A percentile compares a stretch with the other conserved stretches of the same genome.
These are phyloP conservation scores for Ennomos quercinarius DNA, from an alignment of 2,888 invertebrate genomes.

Conservation along the genomic window DNA sequence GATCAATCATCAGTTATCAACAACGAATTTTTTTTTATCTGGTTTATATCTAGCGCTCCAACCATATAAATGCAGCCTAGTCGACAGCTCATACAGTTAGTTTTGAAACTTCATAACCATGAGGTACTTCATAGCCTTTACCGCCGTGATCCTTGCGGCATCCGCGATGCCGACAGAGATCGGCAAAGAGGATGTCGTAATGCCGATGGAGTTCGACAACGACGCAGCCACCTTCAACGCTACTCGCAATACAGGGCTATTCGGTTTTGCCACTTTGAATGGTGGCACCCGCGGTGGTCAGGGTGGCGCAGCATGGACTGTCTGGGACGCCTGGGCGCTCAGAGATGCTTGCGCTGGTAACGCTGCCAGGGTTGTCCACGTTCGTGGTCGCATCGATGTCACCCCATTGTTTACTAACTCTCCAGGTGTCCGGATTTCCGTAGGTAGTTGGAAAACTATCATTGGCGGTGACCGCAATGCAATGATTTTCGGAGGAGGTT, in stretches of 20 bases:
- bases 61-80: no score
- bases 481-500: constrained; percentile 30
- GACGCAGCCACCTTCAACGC: constrained; percentile 3
- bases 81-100: not conserved
- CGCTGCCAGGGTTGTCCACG: constrained; percentile 4
- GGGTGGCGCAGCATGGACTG: constrained; percentile 21
- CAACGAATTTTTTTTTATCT: no score
- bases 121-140: not conserved
- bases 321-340: constrained; percentile 28
- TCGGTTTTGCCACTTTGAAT: constrained; percentile 12
- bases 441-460: constrained; percentile 20
- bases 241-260: constrained; percentile 3
- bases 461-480: constrained; percentile 23
- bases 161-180: not conserved
- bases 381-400: constrained; percentile 23
- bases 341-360: constrained; percentile 12
- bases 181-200: no score
- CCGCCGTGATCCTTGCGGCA: constrained; percentile 1
- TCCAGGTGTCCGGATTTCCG: constrained; percentile 18
- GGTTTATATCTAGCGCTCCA: no score
- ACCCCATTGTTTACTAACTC: constrained; percentile 16
- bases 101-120: not conserved
- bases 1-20: no score
- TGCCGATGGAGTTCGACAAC: no score
- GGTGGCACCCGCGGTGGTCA: constrained; percentile 18